A percentile compares a stretch with the other conserved stretches of the same genome.
These are phyloP conservation scores for Tridacna gigas DNA, from an alignment of 2,888 invertebrate species.

Conservation along the genomic window DNA sequence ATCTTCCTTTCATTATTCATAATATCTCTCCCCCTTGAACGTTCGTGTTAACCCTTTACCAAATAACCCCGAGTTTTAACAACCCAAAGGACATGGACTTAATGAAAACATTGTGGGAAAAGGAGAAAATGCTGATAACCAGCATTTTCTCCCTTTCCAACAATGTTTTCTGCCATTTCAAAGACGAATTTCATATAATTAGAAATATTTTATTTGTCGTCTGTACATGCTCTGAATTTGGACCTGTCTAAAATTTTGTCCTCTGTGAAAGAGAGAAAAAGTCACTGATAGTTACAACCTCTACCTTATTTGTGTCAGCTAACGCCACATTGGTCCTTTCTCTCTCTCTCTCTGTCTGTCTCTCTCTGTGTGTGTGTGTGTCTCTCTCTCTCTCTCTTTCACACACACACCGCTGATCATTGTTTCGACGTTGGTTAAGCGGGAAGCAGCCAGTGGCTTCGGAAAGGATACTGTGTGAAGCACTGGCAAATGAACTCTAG, in stretches of 20 bases:
- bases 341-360: neutral
- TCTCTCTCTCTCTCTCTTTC: slow-evolving; percentile 3
- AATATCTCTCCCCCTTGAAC: too few relatives aligned
- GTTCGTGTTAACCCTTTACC: neutral
- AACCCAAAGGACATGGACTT: neutral
- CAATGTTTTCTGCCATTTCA: neutral
- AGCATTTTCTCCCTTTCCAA: slow-evolving; percentile 2
- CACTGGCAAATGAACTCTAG: neutral
- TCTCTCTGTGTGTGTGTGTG: neutral
- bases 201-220: neutral
- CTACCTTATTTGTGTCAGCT: neutral
- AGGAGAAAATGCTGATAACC: neutral
- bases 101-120: neutral
- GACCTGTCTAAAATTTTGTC: neutral
- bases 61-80: neutral
- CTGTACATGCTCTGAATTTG: neutral
- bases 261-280: too few relatives aligned
- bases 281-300: neutral
- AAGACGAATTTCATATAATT: neutral
- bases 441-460: neutral
- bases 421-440: too few relatives aligned
- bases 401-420: too few relatives aligned
- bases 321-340: neutral
- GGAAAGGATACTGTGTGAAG: neutral
- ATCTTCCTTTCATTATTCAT: too few relatives aligned